Evolutionary conservation across 2,888 invertebrate genomes (phyloP).

Genomic region (Elegia similella): DNA sequence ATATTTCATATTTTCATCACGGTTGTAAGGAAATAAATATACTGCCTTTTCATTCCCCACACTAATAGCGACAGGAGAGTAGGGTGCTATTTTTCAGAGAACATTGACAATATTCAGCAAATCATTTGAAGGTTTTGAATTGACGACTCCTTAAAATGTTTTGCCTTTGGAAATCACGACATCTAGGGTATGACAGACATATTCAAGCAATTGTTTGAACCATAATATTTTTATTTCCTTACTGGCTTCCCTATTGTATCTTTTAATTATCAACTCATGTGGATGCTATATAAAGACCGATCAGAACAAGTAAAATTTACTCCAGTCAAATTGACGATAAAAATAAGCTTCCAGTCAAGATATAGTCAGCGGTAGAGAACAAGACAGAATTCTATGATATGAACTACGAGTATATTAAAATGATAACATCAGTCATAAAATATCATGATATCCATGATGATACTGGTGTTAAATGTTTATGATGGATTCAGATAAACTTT

Average conservation of each 20-base stretch:
- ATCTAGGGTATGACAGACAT: conserved; percentile 53
- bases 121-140: conserved; percentile 41
- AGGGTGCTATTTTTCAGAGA: conserved; percentile 70
- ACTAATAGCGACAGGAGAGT: conserved; percentile 76
- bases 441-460: no score
- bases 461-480: no score
- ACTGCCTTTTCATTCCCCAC: conserved; percentile 61
- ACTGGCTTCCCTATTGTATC: neutral
- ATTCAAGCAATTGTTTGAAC: conserved; percentile 40
- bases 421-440: no score
- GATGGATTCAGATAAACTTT: no score
- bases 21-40: conserved; percentile 41
- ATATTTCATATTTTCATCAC: conserved; percentile 35
- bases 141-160: conserved; percentile 28
- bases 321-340: no score
- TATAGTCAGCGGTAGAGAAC: no score
- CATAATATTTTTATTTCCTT: conserved; percentile 26
- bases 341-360: no score
- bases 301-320: no score
- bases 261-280: no score
- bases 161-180: conserved; percentile 59
- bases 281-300: no score
- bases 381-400: no score
- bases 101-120: conserved; percentile 44
- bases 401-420: no score